These are phyloP conservation scores for Lydus trimaculatus DNA, from an alignment of 2,888 invertebrate species.

Conservation along the genomic window DNA sequence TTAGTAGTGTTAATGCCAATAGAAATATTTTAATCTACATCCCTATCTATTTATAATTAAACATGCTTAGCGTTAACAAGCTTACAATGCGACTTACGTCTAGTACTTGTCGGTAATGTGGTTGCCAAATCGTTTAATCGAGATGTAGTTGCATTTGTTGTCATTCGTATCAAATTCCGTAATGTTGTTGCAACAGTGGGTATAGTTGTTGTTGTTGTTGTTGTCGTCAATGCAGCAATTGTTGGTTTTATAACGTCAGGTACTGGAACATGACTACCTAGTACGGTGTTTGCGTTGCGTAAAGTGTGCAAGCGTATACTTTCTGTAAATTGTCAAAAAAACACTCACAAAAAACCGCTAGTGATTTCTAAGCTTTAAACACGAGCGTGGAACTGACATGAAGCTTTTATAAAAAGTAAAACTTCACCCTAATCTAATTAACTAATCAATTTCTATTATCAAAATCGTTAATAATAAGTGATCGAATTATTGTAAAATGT, in stretches of 20 bases:
- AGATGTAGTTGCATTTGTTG: conserved; percentile 49
- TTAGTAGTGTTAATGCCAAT: not conserved
- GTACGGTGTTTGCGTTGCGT: conserved; percentile 76
- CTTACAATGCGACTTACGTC: conserved; percentile 59
- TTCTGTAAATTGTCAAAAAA: conserved; percentile 54
- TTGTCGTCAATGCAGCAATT: conserved; percentile 58
- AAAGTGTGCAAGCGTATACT: conserved; percentile 76
- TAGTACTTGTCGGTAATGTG: conserved; percentile 60
- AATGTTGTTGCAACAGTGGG: conserved; percentile 55
- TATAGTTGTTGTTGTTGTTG: conserved; percentile 45
- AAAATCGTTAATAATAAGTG: too few species aligned
- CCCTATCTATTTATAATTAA: not conserved
- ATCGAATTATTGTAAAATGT: conserved; percentile 39
- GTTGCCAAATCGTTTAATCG: conserved; percentile 57
- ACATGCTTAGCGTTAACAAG: not conserved
- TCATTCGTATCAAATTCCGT: conserved; percentile 58
- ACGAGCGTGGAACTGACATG: not conserved
- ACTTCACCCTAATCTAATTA: too few species aligned
- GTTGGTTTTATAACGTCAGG: conserved; percentile 64
- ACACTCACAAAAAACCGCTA: not conserved
- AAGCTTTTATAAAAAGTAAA: not conserved
- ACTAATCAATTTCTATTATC: not conserved
- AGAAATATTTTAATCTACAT: not conserved
- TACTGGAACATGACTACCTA: conserved; percentile 69
- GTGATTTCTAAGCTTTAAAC: too few species aligned